Percentiles rank a stretch among this genome's conserved stretches.
Evolutionary conservation across 2,113 vertebrate genomes (phyloP).

Genomic region (Macaca fascicularis): T2T-MFA8v1.1 NC_088380.1:128991501-128992000

Average conservation of each 20-base stretch:
- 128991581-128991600: neutral
- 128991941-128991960: neutral
- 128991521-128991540: neutral
- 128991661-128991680: neutral
- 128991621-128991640: neutral
- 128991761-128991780: neutral
- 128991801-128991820: neutral
- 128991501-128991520: no score
- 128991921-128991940: neutral
- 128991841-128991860: neutral
- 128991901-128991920: neutral
- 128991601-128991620: conserved; percentile 20
- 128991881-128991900: neutral
- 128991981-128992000: neutral
- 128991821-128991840: neutral
- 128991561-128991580: neutral
- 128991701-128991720: neutral
- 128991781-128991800: neutral
- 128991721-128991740: neutral
- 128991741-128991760: neutral
- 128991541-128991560: neutral
- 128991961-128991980: neutral
- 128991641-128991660: neutral
- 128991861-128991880: neutral
- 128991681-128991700: neutral